A percentile compares a stretch with the other conserved stretches of the same genome.
These are phyloP conservation scores for Haliclona indistincta DNA, from an alignment of 37 sponge, comb jelly and placozoan species.

Conservation along the genomic window DNA sequence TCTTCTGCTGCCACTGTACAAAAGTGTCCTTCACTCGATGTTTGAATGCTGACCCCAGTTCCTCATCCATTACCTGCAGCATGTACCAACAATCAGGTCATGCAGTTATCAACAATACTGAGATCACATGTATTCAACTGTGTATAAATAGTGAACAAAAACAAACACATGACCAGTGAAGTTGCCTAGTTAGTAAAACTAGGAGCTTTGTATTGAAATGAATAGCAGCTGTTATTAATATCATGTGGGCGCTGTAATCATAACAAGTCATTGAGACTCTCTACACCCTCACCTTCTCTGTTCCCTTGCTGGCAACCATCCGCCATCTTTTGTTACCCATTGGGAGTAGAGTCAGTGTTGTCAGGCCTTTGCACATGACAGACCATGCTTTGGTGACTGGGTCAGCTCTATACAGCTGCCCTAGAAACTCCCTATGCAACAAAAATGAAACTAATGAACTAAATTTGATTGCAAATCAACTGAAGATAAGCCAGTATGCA, in stretches of 20 bases:
- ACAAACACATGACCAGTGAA: too few species aligned
- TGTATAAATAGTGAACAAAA: too few species aligned
- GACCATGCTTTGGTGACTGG: conserved; percentile 44
- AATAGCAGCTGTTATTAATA: not conserved
- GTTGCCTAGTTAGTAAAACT: too few species aligned
- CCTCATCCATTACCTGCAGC: conserved; percentile 33
- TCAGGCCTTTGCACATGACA: conserved; percentile 12
- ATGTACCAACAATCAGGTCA: not conserved
- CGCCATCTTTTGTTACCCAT: conserved; percentile 18
- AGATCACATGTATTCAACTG: not conserved
- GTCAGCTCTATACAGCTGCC: conserved; percentile 44
- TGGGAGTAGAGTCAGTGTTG: conserved; percentile 27
- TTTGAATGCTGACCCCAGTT: conserved; percentile 21
- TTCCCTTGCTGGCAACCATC: conserved; percentile 17
- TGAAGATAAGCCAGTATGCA: too few species aligned
- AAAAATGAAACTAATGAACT: too few species aligned
- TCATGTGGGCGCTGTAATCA: not conserved
- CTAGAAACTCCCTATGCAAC: conserved; percentile 1
- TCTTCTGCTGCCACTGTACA: conserved; percentile 63
- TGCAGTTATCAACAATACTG: not conserved
- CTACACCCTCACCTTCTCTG: conserved; percentile 46
- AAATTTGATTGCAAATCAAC: too few species aligned
- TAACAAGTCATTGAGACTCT: not conserved
- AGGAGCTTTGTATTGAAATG: not conserved
- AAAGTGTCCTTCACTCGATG: conserved; percentile 54